Base-by-base conservation (phyloP, 2,113 vertebrate species). In the Asarcornis scutulata region DNA sequence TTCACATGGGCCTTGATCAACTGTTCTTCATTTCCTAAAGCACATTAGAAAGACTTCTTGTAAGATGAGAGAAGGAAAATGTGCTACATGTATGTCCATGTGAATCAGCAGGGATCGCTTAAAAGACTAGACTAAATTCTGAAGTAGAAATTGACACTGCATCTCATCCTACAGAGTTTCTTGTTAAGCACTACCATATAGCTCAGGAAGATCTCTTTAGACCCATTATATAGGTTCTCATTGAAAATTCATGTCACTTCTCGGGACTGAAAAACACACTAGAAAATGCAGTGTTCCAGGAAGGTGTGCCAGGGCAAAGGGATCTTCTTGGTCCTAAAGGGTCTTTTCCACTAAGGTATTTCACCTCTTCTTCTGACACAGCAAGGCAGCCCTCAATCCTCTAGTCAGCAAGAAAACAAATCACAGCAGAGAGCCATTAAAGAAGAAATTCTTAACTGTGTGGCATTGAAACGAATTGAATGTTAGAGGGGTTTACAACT, bases 211-310 rank as follows among this genome's bases (percentile, higher is more conserved):
- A 11, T 13, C 44, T 74, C 85, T 69, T 58, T 5, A 53, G 34
- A 38, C 23, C 23, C 2, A 10, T 32, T 44, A 11, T 0, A n/a
- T 3, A 9, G 15, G 27, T 18, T 72, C 34, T 55, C 78, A 67
- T 1, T 27, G 40, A 83, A 62, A 66, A 53, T 3, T 27, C n/a
- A 6, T n/a, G 36, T 13, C 60, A 71, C 2, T 0, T 0, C 0
- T 63, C 3, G 3, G 25, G 32, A 86, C 4, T 40, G 71, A 90
- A 50, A 80, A 83, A 74, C 34, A 71, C n/a, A 2, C 21, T 25
- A 18, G 56, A 71, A 87, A 86, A 81, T 1, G 2, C 26, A 77
- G 46, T 1, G 0, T 46, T 88, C 52, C 56, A 48, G 27, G 48
- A 66, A 56, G 20, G 20, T 25, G 23, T 40, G 53, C 67, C 42